phyloP scores from a whole-genome alignment of 2,888 invertebrate genomes.

The Lissonota sp. region DNA sequence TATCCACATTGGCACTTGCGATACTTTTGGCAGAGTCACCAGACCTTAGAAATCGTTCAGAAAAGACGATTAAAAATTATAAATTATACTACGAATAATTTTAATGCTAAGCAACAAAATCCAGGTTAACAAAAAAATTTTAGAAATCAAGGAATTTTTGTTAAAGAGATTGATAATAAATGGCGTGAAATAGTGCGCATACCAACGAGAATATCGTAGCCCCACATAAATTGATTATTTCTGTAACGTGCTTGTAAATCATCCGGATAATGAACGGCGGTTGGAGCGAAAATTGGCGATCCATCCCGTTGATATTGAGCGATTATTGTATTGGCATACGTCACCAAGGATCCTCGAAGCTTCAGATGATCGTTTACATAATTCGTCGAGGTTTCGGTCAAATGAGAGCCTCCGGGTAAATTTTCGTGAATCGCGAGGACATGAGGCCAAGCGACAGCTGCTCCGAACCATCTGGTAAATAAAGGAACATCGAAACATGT shows the following conservation, averaged over 20 bases:
- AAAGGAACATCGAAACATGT: no score
- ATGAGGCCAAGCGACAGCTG: constrained; percentile 70
- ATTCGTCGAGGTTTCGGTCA: constrained; percentile 55
- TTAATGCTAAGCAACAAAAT: background rate
- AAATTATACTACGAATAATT: background rate
- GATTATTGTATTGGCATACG: constrained; percentile 68
- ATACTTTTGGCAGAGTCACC: constrained; percentile 63
- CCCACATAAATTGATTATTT: constrained; percentile 72
- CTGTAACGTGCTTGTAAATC: constrained; percentile 54
- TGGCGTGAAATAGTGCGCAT: background rate
- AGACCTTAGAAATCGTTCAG: constrained; percentile 54
- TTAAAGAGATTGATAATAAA: background rate
- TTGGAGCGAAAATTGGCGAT: constrained; percentile 67
- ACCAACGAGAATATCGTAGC: constrained; percentile 70
- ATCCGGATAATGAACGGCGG: constrained; percentile 66
- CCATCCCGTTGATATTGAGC: constrained; percentile 58
- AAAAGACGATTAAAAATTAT: background rate
- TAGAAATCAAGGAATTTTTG: background rate
- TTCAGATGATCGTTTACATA: constrained; percentile 62
- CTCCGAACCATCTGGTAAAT: constrained; percentile 70
- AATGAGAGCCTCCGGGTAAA: constrained; percentile 65
- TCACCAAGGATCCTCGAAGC: constrained; percentile 65
- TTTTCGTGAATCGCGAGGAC: constrained; percentile 65
- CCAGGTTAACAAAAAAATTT: background rate
- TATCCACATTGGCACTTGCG: constrained; percentile 68